A percentile compares a stretch with the other conserved stretches of the same genome.
These are phyloP conservation scores for Craterocephalus amniculus DNA, from an alignment of 2,797 vertebrate species.

Conservation along the genomic window DNA sequence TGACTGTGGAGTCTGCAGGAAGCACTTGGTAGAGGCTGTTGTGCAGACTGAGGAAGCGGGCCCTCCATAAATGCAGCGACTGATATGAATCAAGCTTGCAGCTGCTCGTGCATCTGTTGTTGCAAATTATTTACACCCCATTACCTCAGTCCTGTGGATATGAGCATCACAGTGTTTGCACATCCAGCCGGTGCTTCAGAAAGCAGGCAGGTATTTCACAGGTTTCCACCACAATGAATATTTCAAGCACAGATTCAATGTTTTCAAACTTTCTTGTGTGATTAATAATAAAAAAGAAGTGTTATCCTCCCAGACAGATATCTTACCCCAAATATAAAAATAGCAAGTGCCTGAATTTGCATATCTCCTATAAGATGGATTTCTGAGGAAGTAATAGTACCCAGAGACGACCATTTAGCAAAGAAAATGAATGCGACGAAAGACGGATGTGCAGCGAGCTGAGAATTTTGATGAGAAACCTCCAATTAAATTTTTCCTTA, in stretches of 20 bases:
- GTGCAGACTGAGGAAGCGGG: constrained; percentile 12
- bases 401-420: constrained; percentile 10
- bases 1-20: constrained; percentile 53
- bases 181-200: constrained; percentile 19
- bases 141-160: constrained; percentile 55
- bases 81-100: constrained; percentile 53
- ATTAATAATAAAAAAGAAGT: neutral
- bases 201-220: constrained; percentile 1
- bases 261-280: neutral
- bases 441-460: constrained; percentile 6
- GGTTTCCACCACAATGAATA: constrained; percentile 6
- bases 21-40: constrained; percentile 28
- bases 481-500: constrained; percentile 37
- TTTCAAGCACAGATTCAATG: constrained; percentile 6
- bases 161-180: constrained; percentile 31
- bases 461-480: constrained; percentile 27
- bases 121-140: constrained; percentile 53
- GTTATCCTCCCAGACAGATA: neutral
- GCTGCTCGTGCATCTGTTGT: constrained; percentile 67
- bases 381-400: constrained; percentile 3
- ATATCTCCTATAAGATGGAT: constrained; percentile 17
- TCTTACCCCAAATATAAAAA: neutral
- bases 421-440: constrained; percentile 23
- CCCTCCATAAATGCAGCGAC: constrained; percentile 51
- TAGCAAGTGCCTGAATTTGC: neutral